Percentiles rank a stretch among this genome's conserved stretches.
phyloP scores from a whole-genome alignment of 2,888 invertebrate genomes.

The Tenthredo notha region DNA sequence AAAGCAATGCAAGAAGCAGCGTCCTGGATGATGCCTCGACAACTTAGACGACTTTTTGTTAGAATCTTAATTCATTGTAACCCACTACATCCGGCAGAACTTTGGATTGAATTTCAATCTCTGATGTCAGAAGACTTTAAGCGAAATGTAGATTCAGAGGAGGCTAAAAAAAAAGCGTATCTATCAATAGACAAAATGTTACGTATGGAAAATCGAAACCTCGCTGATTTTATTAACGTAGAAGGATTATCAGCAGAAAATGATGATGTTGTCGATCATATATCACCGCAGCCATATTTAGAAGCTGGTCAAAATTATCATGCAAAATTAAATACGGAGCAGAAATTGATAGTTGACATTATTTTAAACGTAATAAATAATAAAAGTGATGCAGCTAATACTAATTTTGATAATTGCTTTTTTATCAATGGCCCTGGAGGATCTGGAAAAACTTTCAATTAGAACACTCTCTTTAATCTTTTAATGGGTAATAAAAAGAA shows the following conservation, averaged over 20 bases:
- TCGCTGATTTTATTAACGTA: constrained; percentile 56
- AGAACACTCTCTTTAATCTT: too few species aligned
- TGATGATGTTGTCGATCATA: constrained; percentile 50
- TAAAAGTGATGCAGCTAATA: neutral
- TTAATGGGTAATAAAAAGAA: too few species aligned
- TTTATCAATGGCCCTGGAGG: constrained; percentile 72
- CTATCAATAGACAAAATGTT: constrained; percentile 55
- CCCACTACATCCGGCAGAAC: constrained; percentile 59
- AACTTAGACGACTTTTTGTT: constrained; percentile 69
- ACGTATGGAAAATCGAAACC: constrained; percentile 47
- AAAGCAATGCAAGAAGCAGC: neutral
- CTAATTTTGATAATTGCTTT: constrained; percentile 57
- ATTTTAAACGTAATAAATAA: constrained; percentile 54
- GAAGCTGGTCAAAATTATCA: neutral
- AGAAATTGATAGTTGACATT: constrained; percentile 56
- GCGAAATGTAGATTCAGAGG: neutral
- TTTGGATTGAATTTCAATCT: constrained; percentile 63
- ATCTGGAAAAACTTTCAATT: too few species aligned
- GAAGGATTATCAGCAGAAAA: constrained; percentile 44
- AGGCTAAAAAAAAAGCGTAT: constrained; percentile 56
- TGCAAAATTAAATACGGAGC: neutral
- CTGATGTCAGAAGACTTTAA: constrained; percentile 60
- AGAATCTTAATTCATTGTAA: constrained; percentile 63
- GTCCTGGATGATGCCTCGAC: neutral
- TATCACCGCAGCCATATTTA: neutral